Evolutionary conservation across 2,797 vertebrate genomes (phyloP).

Genomic region (Scomberomorus guttatus): DNA sequence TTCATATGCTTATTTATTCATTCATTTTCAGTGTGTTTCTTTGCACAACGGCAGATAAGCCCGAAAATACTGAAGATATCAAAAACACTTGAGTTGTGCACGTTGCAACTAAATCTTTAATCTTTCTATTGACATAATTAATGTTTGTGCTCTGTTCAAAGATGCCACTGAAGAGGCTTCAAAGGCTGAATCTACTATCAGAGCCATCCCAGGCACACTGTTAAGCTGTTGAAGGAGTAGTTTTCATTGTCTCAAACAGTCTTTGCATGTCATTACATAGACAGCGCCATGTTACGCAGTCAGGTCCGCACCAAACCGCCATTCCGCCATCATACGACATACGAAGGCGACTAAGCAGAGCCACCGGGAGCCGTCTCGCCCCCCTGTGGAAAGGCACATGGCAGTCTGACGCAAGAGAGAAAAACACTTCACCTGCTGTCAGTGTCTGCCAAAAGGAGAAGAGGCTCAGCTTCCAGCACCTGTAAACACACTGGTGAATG

Average conservation of each 20-base stretch:
- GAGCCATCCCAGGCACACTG: slow-evolving; percentile 24
- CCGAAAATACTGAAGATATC: background rate
- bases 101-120: slow-evolving; percentile 19
- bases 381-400: slow-evolving; percentile 35
- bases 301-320: slow-evolving; percentile 33
- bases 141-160: slow-evolving; percentile 38
- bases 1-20: background rate
- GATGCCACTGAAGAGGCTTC: slow-evolving; percentile 24
- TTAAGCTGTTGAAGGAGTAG: slow-evolving; percentile 18
- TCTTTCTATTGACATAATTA: slow-evolving; percentile 7
- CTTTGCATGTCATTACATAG: slow-evolving; percentile 56
- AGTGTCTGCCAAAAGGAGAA: slow-evolving; percentile 45
- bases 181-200: slow-evolving; percentile 37
- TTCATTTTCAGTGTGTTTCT: background rate
- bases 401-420: slow-evolving; percentile 43
- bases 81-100: slow-evolving; percentile 1
- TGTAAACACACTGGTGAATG: slow-evolving; percentile 23
- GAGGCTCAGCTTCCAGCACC: slow-evolving; percentile 42
- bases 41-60: background rate
- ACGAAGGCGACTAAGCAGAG: slow-evolving; percentile 49
- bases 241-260: slow-evolving; percentile 13
- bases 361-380: slow-evolving; percentile 62
- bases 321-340: slow-evolving; percentile 41
- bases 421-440: slow-evolving; percentile 53
- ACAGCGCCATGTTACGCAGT: slow-evolving; percentile 32